Conservation (phyloP, 2,113 vertebrate species). For the Coptodon bakossiorum region DNA sequence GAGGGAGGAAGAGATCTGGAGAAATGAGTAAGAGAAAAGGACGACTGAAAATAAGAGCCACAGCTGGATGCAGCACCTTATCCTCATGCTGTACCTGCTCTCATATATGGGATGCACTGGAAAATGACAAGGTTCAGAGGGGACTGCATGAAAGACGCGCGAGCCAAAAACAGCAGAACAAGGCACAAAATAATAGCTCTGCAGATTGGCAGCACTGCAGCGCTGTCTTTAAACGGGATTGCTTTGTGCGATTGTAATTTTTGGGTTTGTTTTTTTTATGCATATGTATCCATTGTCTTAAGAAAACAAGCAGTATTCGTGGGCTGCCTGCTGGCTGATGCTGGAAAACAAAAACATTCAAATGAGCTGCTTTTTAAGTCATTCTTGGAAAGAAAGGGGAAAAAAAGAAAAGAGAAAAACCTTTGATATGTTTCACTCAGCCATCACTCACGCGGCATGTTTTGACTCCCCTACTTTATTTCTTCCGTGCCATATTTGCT, state of each 20-base stretch:
- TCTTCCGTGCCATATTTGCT: conserved; percentile 5
- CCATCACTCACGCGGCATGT: neutral
- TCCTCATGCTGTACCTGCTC: neutral
- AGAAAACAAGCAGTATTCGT: conserved; percentile 5
- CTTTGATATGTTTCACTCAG: conserved; percentile 19
- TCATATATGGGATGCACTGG: neutral
- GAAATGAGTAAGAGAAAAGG: neutral
- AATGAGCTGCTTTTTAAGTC: conserved; percentile 24
- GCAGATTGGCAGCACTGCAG: conserved; percentile 24
- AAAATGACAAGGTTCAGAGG: neutral
- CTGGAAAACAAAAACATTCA: conserved; percentile 6
- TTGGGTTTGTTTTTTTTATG: neutral
- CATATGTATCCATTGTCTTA: conserved; percentile 3
- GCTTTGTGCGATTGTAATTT: conserved; percentile 18
- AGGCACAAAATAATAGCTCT: neutral
- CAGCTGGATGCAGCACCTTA: neutral
- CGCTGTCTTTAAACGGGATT: conserved; percentile 18
- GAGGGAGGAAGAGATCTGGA: neutral
- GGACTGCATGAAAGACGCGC: neutral
- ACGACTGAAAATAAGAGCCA: neutral
- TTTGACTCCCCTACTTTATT: conserved; percentile 2
- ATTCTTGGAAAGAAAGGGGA: neutral
- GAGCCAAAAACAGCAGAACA: neutral
- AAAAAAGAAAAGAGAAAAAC: neutral
- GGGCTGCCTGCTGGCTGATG: neutral